Conservation (phyloP, 2,797 vertebrate genomes). For the Pelodytes ibericus region DNA sequence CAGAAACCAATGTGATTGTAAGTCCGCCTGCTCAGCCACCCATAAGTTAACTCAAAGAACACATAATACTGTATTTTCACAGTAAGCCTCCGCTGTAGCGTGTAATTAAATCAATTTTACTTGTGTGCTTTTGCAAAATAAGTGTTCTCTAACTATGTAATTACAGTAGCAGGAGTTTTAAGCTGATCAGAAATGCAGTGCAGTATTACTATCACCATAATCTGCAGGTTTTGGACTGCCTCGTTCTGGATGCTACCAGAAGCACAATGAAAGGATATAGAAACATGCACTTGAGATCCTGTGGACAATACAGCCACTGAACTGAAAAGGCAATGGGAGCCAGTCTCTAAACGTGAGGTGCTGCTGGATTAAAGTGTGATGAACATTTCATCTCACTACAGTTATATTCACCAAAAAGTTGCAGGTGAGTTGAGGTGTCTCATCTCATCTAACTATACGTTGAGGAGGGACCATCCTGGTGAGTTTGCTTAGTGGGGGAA, state of each 20-base stretch:
- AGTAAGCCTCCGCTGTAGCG: not conserved
- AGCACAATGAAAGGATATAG: not conserved
- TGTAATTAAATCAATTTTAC: not conserved
- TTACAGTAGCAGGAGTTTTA: slow-evolving; percentile 20
- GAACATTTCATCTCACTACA: no score
- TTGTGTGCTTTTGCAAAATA: not conserved
- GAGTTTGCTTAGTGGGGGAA: no score
- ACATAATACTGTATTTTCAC: not conserved
- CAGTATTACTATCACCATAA: slow-evolving; percentile 12
- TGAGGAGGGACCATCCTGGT: no score
- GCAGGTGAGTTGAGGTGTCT: no score
- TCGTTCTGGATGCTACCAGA: slow-evolving; percentile 2
- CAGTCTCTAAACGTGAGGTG: slow-evolving; percentile 1
- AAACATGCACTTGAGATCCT: slow-evolving; percentile 26
- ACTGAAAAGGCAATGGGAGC: slow-evolving; percentile 7
- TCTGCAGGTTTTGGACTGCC: slow-evolving; percentile 26
- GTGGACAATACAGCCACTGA: slow-evolving; percentile 18
- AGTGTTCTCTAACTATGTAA: not conserved
- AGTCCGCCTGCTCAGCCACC: no score
- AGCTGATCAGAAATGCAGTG: slow-evolving; percentile 22
- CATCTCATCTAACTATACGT: no score
- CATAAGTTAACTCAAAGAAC: not conserved
- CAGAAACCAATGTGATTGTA: not conserved
- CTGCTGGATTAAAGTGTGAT: not conserved
- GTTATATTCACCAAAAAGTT: no score